These are phyloP conservation scores for Actinopyga echinites DNA, from an alignment of 53 echinoderm and acorn worm genomes.

Conservation along the genomic window DNA sequence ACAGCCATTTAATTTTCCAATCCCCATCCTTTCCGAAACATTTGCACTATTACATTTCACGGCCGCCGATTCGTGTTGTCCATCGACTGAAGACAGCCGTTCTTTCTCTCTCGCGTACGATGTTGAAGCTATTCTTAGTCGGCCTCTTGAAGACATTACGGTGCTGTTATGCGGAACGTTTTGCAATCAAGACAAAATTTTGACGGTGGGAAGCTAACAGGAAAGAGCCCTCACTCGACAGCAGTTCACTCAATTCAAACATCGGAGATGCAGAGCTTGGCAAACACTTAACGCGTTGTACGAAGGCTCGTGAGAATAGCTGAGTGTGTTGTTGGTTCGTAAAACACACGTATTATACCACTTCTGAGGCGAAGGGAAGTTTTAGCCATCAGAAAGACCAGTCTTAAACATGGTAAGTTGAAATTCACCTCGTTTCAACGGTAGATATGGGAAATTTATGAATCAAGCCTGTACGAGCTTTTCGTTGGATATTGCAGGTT, in stretches of 20 bases:
- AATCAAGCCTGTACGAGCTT: too few species aligned
- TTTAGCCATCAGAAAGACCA: constrained; percentile 1
- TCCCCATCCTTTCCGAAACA: too few species aligned
- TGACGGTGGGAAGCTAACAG: not conserved
- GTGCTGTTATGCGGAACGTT: too few species aligned
- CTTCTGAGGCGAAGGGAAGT: constrained; percentile 21
- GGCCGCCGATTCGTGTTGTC: too few species aligned
- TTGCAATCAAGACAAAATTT: not conserved
- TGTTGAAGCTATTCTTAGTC: too few species aligned
- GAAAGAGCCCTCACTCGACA: constrained; percentile 34
- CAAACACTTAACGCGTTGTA: constrained; percentile 21
- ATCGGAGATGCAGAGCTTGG: not conserved
- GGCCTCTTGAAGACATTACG: too few species aligned
- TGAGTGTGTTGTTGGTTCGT: not conserved
- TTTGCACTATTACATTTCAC: too few species aligned
- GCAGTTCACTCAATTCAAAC: not conserved
- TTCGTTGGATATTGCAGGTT: too few species aligned
- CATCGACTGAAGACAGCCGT: too few species aligned
- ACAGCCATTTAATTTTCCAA: too few species aligned
- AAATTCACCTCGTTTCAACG: not conserved
- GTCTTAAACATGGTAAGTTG: constrained; percentile 22
- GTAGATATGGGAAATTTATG: not conserved
- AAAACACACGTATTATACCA: constrained; percentile 9
- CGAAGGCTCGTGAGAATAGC: not conserved
- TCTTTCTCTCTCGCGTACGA: too few species aligned